Percentiles rank a stretch among this genome's conserved stretches.
phyloP scores from a whole-genome alignment of 2,797 vertebrate genomes.

The Hirundo rustica region DNA sequence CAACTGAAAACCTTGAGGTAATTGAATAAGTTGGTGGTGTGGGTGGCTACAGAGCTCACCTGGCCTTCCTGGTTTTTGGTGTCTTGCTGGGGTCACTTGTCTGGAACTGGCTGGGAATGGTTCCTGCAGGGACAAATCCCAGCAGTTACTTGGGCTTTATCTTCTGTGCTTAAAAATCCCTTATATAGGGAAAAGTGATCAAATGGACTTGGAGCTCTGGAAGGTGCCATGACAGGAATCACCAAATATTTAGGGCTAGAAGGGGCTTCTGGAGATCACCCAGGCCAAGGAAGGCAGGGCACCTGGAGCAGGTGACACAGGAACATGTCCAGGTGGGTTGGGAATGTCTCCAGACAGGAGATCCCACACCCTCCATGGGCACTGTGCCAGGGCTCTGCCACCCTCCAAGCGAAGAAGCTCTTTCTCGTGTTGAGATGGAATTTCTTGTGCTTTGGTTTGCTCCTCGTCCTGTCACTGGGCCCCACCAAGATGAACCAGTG shows the following conservation, averaged over 20 bases:
- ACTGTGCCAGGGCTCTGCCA: neutral
- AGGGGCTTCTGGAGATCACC: neutral
- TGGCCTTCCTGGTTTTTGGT: neutral
- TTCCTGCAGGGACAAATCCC: neutral
- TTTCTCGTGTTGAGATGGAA: neutral
- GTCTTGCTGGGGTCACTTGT: neutral
- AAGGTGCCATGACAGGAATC: neutral
- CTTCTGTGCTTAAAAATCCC: neutral
- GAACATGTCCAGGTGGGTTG: neutral
- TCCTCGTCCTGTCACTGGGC: neutral
- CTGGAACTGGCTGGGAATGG: neutral
- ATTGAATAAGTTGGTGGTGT: neutral
- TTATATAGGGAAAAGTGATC: neutral
- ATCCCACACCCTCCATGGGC: neutral
- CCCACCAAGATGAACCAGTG: neutral
- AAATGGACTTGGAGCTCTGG: neutral
- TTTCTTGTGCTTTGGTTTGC: neutral
- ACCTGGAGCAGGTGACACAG: neutral
- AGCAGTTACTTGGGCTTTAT: neutral
- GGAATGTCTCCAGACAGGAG: neutral
- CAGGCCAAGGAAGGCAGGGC: neutral
- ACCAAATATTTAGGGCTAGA: neutral
- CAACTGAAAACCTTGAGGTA: neutral
- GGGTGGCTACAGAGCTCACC: neutral
- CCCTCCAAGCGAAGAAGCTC: neutral